Evolutionary conservation across 2,888 invertebrate species (phyloP).

Genomic region (Rhopalosiphum nymphaeae): DNA sequence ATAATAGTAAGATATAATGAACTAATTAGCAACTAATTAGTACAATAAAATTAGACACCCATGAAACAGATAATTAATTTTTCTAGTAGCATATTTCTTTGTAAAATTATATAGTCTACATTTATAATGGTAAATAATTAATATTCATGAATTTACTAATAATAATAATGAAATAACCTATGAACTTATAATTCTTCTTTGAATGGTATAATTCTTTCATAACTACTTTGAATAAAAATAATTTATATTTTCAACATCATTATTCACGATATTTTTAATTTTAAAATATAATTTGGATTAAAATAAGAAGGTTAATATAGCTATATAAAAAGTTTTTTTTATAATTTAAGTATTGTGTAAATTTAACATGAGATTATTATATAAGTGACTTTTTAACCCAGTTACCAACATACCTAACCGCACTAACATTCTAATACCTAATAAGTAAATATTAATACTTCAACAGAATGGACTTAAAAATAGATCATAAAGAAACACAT

Average conservation of each 20-base stretch:
- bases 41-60: neutral
- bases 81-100: neutral
- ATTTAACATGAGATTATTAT: neutral
- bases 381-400: neutral
- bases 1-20: constrained; percentile 5
- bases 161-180: constrained; percentile 37
- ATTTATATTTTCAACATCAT: neutral
- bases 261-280: neutral
- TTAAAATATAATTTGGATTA: neutral
- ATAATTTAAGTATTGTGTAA: neutral
- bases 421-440: neutral
- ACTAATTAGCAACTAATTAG: neutral
- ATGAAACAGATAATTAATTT: neutral
- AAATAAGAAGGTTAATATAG: neutral
- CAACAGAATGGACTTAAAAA: neutral
- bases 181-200: neutral
- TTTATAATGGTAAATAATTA: constrained; percentile 21
- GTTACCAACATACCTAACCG: neutral
- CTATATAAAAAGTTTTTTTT: neutral
- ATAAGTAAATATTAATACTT: neutral
- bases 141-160: neutral
- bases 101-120: constrained; percentile 11
- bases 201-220: neutral
- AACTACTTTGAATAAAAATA: neutral
- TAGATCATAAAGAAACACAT: neutral